Evolutionary conservation across 2,797 vertebrate genomes (phyloP).

Genomic region (Pelochelys cantorii): DNA sequence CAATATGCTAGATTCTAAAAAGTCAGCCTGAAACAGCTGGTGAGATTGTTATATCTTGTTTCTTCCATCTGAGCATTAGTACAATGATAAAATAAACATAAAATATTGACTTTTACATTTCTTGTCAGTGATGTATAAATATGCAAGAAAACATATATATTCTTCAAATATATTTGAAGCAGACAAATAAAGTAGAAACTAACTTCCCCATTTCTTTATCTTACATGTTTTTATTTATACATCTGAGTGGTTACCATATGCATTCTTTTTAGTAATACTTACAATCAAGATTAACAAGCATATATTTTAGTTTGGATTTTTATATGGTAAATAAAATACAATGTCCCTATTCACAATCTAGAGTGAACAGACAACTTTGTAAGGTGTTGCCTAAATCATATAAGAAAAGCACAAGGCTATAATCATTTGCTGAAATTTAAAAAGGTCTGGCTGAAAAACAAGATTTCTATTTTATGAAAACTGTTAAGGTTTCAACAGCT

Average conservation of each 20-base stretch:
- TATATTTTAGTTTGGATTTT: neutral
- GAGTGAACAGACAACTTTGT: neutral
- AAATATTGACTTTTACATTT: accelerated
- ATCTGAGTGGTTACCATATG: neutral
- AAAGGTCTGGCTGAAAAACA: too few species aligned
- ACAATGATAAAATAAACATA: neutral
- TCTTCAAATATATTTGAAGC: neutral
- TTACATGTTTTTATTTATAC: neutral
- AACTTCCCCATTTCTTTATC: neutral
- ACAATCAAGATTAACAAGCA: neutral
- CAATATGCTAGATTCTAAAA: neutral
- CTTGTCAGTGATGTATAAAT: neutral
- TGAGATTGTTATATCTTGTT: constrained; percentile 1
- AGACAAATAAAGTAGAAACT: neutral
- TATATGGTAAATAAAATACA: neutral
- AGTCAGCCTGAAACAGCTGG: constrained; percentile 10
- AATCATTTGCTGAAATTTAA: neutral
- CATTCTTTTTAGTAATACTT: neutral
- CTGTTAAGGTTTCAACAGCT: too few species aligned
- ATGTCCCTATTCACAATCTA: neutral
- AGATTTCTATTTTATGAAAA: too few species aligned
- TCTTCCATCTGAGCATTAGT: neutral
- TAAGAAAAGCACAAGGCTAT: neutral
- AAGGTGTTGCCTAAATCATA: neutral
- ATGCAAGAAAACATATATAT: neutral